These are phyloP conservation scores for Euclidia mi DNA, from an alignment of 2,888 invertebrate species.

Conservation along the genomic window DNA sequence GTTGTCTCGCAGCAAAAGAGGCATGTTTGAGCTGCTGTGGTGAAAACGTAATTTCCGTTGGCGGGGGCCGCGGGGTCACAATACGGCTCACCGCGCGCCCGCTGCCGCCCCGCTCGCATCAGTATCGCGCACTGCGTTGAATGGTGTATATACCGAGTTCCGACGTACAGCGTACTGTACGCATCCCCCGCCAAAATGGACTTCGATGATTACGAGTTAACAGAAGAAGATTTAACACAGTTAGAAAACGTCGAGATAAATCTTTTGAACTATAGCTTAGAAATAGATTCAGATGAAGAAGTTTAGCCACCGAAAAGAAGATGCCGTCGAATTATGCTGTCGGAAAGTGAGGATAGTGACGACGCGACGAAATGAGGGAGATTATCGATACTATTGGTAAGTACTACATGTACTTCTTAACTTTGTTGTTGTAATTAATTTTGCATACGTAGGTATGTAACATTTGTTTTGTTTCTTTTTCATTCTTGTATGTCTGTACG, in stretches of 20 bases:
- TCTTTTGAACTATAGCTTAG: constrained; percentile 1
- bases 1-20: too few relatives aligned
- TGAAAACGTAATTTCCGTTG: neutral
- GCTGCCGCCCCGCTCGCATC: neutral
- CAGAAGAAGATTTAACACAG: neutral
- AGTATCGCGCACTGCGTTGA: neutral
- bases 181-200: neutral
- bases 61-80: constrained; percentile 5
- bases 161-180: neutral
- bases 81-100: too few relatives aligned
- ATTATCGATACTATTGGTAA: neutral
- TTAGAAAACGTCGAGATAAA: neutral
- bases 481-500: too few relatives aligned
- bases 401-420: too few relatives aligned
- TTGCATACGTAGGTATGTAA: too few relatives aligned
- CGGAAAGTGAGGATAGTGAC: constrained; percentile 2
- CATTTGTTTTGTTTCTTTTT: too few relatives aligned
- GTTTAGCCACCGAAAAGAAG: neutral
- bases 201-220: neutral
- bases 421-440: too few relatives aligned
- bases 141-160: neutral
- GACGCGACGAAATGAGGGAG: neutral
- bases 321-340: constrained; percentile 1
- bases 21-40: too few relatives aligned
- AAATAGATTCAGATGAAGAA: constrained; percentile 3